Evolutionary conservation across 2,113 vertebrate genomes (phyloP).

Genomic region (Paralichthys olivaceus): DNA sequence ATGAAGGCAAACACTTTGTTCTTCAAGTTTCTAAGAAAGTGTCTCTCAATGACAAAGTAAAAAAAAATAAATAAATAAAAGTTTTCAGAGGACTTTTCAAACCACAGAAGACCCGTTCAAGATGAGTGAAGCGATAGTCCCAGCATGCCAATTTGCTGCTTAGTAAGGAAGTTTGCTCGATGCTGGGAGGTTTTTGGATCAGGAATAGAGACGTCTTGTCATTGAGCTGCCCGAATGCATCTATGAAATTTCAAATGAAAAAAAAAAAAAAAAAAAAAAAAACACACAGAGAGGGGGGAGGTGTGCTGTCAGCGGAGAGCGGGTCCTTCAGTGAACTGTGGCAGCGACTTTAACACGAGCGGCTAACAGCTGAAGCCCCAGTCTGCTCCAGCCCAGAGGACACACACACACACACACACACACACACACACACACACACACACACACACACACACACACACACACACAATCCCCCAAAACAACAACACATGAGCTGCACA

Average conservation of each 20-base stretch:
- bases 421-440: conserved; percentile 3
- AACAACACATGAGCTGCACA: conserved; percentile 10
- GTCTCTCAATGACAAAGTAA: conserved; percentile 62
- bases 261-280: neutral
- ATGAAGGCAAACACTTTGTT: conserved; percentile 41
- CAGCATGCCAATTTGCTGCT: conserved; percentile 78
- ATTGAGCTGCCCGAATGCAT: conserved; percentile 76
- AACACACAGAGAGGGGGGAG: conserved; percentile 18
- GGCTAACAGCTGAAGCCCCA: conserved; percentile 26
- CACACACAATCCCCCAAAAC: neutral
- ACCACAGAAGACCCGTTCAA: conserved; percentile 66
- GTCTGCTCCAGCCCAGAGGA: conserved; percentile 16
- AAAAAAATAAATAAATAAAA: conserved; percentile 40
- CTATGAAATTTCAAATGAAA: conserved; percentile 76
- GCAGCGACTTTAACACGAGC: conserved; percentile 32
- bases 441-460: conserved; percentile 13
- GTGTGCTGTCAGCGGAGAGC: conserved; percentile 65
- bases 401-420: conserved; percentile 26
- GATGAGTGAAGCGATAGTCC: conserved; percentile 68
- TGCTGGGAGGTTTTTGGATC: conserved; percentile 54
- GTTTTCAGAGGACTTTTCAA: conserved; percentile 76
- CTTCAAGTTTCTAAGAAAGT: conserved; percentile 43
- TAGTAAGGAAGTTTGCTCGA: conserved; percentile 58
- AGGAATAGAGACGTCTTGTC: conserved; percentile 76
- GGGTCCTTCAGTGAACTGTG: conserved; percentile 65